These are phyloP conservation scores for Xerus inauris DNA, from an alignment of 2,113 vertebrate genomes.

Conservation along the genomic window DNA sequence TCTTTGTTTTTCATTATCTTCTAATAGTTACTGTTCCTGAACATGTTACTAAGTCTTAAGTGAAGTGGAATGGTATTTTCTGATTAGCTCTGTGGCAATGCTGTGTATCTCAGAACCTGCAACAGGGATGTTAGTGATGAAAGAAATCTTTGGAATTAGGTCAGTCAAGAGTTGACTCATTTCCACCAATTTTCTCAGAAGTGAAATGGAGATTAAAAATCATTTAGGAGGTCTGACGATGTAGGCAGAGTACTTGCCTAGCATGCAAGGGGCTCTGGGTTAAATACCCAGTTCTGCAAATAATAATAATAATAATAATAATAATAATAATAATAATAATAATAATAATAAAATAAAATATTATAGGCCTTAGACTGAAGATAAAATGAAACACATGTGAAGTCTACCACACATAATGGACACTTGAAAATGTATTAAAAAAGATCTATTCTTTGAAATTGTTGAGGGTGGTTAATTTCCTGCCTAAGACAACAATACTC, in stretches of 20 bases:
- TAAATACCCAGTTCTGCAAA: neutral
- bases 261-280: neutral
- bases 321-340: no score
- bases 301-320: no score
- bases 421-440: neutral
- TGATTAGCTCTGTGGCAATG: neutral
- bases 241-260: neutral
- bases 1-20: slow-evolving; percentile 17
- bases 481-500: neutral
- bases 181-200: neutral
- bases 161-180: neutral
- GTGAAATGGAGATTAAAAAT: slow-evolving; percentile 16
- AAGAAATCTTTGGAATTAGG: slow-evolving; percentile 11
- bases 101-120: neutral
- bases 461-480: neutral
- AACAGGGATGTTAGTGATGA: neutral
- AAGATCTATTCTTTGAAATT: neutral
- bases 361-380: neutral
- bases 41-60: slow-evolving; percentile 6
- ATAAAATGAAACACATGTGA: neutral
- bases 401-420: neutral
- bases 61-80: neutral
- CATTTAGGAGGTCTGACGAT: neutral
- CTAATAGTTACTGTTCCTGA: neutral
- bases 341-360: neutral